Evolutionary conservation across 2,113 vertebrate species (phyloP), one percentile per base, ranked within the genome.

Genomic region (Ctenodactylus gundi): DNA sequence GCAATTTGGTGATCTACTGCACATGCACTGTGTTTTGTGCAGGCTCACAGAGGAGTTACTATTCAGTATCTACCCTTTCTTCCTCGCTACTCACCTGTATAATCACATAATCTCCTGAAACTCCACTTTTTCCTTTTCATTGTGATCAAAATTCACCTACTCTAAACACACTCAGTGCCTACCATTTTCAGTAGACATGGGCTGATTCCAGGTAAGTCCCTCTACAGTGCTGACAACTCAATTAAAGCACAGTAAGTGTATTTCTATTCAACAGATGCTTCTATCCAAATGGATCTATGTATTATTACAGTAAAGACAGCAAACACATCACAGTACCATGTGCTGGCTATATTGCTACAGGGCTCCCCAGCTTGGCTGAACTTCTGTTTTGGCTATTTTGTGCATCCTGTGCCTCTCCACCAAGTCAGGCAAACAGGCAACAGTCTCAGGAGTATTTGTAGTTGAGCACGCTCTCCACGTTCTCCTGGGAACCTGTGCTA

Each of bases 391-490:
- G 51, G 67, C 21, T 88, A 13, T 68, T n/a, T 57, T 53, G 7
- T 0, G 9, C 11, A 15, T 12, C 29, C 25, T 62, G n/a, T 29
- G 20, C 81, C n/a, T 39, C 39, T 4, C 23, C 83, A 25, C 31
- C 27, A 49, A 49, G 11, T 25, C 1, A 57, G 67, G 44, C 15
- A 75, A 51, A 34, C 23, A 82, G 85, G 15, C 7, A 23, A 11
- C 8, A 29, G 53, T 3, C 62, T 31, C 25, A 13, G 9, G 0
- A 49, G 4, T 2, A 25, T n/a, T 8, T n/a, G 41, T 4, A 39
- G 14, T 4, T 9, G 13, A 41, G 2, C 29, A 44, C 39, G 17
- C 44, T n/a, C 10, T 46, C 73, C 3, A 7, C 8, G 18, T 39
- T 57, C 67, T 88, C 44, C 55, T 46, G 7, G n/a, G 1, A 20